Percentiles rank a stretch among this genome's conserved stretches.
These are phyloP conservation scores for Holothuria leucospilota DNA, from an alignment of 53 echinoderm and acorn worm species.

Conservation along the genomic window DNA sequence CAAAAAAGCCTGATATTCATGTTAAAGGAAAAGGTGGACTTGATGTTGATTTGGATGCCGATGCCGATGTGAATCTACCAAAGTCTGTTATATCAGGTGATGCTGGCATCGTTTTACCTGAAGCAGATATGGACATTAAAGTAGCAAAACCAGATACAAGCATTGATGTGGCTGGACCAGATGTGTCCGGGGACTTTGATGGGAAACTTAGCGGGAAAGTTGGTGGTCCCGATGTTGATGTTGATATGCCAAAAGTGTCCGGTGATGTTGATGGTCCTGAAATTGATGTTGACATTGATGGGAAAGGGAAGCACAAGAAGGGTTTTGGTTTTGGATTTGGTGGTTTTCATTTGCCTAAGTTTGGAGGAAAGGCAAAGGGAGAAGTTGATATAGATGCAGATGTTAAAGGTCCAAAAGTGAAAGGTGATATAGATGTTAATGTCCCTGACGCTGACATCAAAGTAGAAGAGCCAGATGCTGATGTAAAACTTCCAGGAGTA, in stretches of 20 bases:
- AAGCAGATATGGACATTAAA: constrained; percentile 42
- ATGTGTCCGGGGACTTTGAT: constrained; percentile 51
- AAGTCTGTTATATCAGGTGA: constrained; percentile 49
- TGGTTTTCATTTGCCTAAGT: constrained; percentile 20
- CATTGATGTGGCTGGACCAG: constrained; percentile 44
- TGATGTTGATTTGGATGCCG: constrained; percentile 56
- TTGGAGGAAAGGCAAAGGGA: constrained; percentile 60
- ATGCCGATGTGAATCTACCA: constrained; percentile 65
- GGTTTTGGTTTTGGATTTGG: constrained; percentile 16
- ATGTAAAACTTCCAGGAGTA: constrained; percentile 29
- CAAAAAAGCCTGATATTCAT: constrained; percentile 37
- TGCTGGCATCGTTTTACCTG: constrained; percentile 41
- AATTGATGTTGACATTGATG: constrained; percentile 46
- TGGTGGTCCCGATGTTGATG: constrained; percentile 26
- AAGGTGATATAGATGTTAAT: constrained; percentile 33
- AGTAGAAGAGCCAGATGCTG: constrained; percentile 50
- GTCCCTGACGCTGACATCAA: constrained; percentile 26
- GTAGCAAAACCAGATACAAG: constrained; percentile 47
- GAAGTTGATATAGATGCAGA: constrained; percentile 56
- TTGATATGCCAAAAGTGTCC: constrained; percentile 38
- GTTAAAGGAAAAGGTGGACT: constrained; percentile 44
- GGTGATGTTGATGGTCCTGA: constrained; percentile 64
- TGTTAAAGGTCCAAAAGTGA: constrained; percentile 53
- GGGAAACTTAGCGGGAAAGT: constrained; percentile 42
- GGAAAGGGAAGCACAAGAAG: constrained; percentile 43